Evolutionary conservation across 2,113 vertebrate genomes (phyloP).

Genomic region (Calypte anna): DNA sequence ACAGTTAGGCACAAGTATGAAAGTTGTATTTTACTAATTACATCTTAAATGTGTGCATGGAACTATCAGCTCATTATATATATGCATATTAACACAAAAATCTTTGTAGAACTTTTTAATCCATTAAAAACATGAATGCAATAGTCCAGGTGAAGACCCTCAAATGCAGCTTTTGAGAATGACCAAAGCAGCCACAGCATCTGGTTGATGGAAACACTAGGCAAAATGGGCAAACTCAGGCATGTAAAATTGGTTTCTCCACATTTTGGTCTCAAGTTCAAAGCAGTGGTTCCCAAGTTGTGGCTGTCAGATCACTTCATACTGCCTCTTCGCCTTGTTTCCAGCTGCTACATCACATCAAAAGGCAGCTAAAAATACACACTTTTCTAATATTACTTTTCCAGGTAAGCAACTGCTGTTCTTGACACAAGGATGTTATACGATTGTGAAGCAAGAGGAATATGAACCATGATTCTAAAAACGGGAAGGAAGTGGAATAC

Average conservation of each 20-base stretch:
- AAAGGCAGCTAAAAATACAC: conserved; percentile 76
- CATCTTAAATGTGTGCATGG: not conserved
- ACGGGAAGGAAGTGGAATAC: not conserved
- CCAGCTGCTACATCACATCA: conserved; percentile 74
- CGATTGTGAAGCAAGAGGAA: conserved; percentile 49
- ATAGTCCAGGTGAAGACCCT: not conserved
- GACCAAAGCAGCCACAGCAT: not conserved
- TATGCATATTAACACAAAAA: not conserved
- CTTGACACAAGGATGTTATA: conserved; percentile 55
- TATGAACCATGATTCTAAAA: conserved; percentile 48
- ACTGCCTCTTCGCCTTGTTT: conserved; percentile 47
- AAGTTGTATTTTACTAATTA: not conserved
- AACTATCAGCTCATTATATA: not conserved
- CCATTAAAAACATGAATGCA: not conserved
- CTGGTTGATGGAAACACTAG: not conserved
- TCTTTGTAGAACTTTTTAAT: not conserved
- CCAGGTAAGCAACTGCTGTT: conserved; percentile 74
- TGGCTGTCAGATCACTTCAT: conserved; percentile 34
- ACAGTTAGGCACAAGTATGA: not conserved
- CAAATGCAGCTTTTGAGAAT: not conserved
- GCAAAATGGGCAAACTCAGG: not conserved
- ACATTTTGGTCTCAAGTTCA: not conserved
- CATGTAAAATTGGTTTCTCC: not conserved
- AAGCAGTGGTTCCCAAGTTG: not conserved
- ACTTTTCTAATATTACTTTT: conserved; percentile 75